Conservation (phyloP, 2,888 invertebrate genomes). For the Archaeoteleia sp. region DNA sequence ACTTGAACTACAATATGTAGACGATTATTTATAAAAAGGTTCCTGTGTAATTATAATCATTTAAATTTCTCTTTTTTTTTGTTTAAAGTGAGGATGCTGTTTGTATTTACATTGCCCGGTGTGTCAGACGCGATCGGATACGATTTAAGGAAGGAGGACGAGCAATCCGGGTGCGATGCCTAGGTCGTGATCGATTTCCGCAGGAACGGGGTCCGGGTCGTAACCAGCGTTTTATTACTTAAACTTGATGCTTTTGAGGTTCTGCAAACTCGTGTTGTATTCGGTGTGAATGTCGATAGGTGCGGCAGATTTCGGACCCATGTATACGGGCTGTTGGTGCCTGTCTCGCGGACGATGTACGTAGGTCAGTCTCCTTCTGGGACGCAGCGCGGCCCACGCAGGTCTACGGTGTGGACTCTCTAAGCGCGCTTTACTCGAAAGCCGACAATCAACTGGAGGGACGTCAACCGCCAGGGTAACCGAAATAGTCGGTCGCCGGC, state of each 20-base stretch:
- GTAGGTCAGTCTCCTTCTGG: constrained; percentile 9
- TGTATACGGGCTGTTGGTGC: constrained; percentile 59
- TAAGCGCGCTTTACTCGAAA: constrained; percentile 60
- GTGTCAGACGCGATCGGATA: too few species aligned
- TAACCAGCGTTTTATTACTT: too few species aligned
- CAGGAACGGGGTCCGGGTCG: too few species aligned
- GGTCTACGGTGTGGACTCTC: constrained; percentile 17
- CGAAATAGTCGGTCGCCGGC: constrained; percentile 42
- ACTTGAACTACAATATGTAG: too few species aligned
- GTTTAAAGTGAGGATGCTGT: too few species aligned
- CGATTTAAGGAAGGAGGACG: too few species aligned
- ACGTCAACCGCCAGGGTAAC: constrained; percentile 42
- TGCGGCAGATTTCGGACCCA: constrained; percentile 66
- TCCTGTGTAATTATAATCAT: too few species aligned
- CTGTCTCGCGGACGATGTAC: constrained; percentile 9
- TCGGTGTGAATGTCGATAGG: constrained; percentile 63
- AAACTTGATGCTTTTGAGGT: constrained; percentile 67
- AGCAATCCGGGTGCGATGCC: too few species aligned
- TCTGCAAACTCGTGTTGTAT: constrained; percentile 63
- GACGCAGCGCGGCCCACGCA: not conserved
- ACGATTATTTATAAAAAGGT: too few species aligned
- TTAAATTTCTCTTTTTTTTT: too few species aligned
- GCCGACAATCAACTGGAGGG: constrained; percentile 68
- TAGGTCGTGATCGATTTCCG: too few species aligned
- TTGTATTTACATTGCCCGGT: too few species aligned